Evolutionary conservation across 2,113 vertebrate species (phyloP).

Genomic region (Burhinus bistriatus): DNA sequence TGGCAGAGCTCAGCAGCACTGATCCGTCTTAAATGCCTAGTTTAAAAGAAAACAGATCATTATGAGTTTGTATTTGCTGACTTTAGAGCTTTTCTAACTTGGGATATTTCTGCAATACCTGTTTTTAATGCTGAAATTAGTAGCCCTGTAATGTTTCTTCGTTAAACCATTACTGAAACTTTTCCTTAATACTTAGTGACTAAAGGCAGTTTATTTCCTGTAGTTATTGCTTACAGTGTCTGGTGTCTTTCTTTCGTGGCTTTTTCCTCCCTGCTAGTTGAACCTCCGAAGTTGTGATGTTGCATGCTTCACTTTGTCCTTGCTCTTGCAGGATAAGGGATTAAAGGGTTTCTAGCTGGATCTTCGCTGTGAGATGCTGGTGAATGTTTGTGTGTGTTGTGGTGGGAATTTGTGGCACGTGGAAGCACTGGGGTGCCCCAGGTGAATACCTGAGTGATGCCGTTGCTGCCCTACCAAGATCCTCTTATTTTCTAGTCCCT

Average conservation of each 20-base stretch:
- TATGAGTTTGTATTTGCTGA: background rate
- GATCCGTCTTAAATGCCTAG: background rate
- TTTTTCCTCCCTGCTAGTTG: background rate
- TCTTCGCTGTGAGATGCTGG: background rate
- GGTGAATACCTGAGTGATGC: background rate
- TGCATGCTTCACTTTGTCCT: background rate
- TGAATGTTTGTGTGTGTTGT: background rate
- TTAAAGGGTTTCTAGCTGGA: background rate
- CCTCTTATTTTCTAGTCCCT: background rate
- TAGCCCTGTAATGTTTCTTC: background rate
- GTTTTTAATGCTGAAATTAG: background rate
- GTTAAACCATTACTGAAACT: background rate
- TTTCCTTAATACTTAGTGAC: background rate
- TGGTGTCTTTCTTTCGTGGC: background rate
- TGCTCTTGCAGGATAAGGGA: background rate
- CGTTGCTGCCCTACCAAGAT: background rate
- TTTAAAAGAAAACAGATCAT: background rate
- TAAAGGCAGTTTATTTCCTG: background rate
- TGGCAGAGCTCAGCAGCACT: background rate
- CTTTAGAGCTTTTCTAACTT: conserved; percentile 5
- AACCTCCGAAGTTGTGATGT: background rate
- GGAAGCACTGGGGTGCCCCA: background rate
- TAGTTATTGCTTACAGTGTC: background rate
- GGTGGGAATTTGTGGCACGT: background rate
- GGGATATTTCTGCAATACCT: background rate